Evolutionary conservation across 2,113 vertebrate species (phyloP), one percentile per base, ranked within the genome.

Genomic region (Dipodomys ordii): DNA sequence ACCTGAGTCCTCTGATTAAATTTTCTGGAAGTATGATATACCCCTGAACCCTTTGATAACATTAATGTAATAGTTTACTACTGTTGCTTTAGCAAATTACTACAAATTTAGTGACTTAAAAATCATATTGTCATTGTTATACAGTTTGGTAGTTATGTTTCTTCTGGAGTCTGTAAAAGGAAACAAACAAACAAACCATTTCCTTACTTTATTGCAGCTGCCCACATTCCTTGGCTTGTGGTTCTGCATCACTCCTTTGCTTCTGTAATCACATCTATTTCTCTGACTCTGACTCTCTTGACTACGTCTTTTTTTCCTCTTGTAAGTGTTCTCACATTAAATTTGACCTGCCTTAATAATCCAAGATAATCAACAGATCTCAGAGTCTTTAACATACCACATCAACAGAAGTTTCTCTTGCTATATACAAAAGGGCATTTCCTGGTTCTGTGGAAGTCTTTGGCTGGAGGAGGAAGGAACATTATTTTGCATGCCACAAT

Each of bases 291-390:
- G 49, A 49, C 4, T 39, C 49, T 92, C 1, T 25, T 35, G 30
- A 13, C 39, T 22, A 4, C 39, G 18, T 94, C 28, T 3, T 19
- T 44, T 92, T 80, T 86, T 32, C 69, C 12, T 64, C 15, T 71
- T 62, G 22, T 10, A 71, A 94, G 62, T 15, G 1, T 4, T 18
- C 6, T 65, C 46, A 44, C 85, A 67, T 95, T 74, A 76, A 76
- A 64, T 20, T 76, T 49, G 57, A 22, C 15, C 20, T 53, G 23
- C 25, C 16, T 60, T 32, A 0, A 28, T 25, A 86, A 84, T 79
- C 79, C 19, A 65, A 88, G 74, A 74, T 68, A 71, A 92, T 69
- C 46, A 76, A 65, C n/a, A 60, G 28, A 74, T 91, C 87, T 92
- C 68, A 83, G 67, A 44, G 91, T 86, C 22, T 71, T n/a, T 79